A percentile compares a stretch with the other conserved stretches of the same genome.
These are phyloP conservation scores for Sceloporus undulatus DNA, from an alignment of 2,113 vertebrate species.

Conservation along the genomic window DNA sequence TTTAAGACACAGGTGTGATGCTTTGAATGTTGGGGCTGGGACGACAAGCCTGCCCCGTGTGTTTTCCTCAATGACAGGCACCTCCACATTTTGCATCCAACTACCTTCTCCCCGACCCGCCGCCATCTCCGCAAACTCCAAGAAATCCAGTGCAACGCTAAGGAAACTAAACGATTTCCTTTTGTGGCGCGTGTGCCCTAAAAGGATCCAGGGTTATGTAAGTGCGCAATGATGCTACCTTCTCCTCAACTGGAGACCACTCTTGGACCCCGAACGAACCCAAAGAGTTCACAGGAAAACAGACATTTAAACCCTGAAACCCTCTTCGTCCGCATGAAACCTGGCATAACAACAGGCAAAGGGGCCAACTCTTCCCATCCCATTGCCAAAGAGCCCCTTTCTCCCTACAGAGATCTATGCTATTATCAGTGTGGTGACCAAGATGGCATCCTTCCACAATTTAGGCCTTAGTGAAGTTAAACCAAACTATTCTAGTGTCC, in stretches of 20 bases:
- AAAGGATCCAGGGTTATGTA: neutral
- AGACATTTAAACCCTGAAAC: neutral
- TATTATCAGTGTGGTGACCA: too few species aligned
- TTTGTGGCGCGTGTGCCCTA: neutral
- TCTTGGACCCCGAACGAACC: neutral
- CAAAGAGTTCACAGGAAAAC: neutral
- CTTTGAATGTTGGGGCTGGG: neutral
- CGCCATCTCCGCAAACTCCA: neutral
- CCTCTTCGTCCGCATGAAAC: neutral
- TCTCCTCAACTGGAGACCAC: neutral
- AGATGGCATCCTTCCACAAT: neutral
- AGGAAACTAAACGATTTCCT: neutral
- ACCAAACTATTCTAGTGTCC: neutral
- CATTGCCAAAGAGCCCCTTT: neutral
- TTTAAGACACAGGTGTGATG: slow-evolving; percentile 37
- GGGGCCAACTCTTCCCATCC: neutral
- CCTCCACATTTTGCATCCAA: neutral
- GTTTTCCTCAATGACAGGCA: neutral
- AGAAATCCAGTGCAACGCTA: neutral
- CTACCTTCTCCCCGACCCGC: neutral
- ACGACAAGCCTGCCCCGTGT: neutral
- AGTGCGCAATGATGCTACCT: neutral
- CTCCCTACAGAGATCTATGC: neutral
- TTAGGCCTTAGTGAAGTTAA: neutral
- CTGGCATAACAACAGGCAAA: too few species aligned